Percentiles rank a stretch among this genome's conserved stretches.
These are phyloP conservation scores for Mythimna albipuncta DNA, from an alignment of 2,888 invertebrate species.

Conservation along the genomic window DNA sequence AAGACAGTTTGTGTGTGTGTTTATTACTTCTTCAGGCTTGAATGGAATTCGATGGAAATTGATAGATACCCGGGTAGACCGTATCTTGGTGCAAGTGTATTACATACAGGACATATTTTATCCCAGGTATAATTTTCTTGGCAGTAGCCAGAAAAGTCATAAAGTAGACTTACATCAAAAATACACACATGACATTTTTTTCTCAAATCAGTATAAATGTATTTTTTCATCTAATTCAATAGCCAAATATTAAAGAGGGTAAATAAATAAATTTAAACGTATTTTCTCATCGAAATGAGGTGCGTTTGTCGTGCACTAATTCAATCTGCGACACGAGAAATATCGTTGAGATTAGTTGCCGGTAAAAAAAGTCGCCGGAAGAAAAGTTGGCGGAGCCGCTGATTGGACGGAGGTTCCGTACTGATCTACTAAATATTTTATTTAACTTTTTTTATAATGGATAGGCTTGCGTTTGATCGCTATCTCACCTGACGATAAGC, in stretches of 20 bases:
- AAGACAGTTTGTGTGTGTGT: too few species aligned
- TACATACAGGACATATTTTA: too few species aligned
- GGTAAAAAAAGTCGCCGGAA: conserved; percentile 73
- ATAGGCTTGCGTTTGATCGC: too few species aligned
- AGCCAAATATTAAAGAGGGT: conserved; percentile 31
- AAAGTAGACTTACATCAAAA: too few species aligned
- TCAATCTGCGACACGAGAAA: conserved; percentile 82
- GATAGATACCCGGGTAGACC: too few species aligned
- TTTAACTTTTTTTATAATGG: too few species aligned
- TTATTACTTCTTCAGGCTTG: too few species aligned
- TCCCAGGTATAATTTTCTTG: too few species aligned
- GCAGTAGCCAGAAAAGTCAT: too few species aligned
- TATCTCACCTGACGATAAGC: too few species aligned
- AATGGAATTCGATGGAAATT: too few species aligned
- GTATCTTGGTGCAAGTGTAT: too few species aligned
- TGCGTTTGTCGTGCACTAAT: conserved; percentile 84
- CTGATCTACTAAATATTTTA: neutral
- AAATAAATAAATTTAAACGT: conserved; percentile 57
- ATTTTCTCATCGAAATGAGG: conserved; percentile 72
- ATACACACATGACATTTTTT: neutral
- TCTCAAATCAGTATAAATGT: conserved; percentile 13
- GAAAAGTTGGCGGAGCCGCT: conserved; percentile 53
- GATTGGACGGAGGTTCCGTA: conserved; percentile 51
- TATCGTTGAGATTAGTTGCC: conserved; percentile 83
- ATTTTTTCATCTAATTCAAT: conserved; percentile 2